Conservation (phyloP, 1,140 invertebrate genomes). For the Drosophila sulfurigaster region DNA sequence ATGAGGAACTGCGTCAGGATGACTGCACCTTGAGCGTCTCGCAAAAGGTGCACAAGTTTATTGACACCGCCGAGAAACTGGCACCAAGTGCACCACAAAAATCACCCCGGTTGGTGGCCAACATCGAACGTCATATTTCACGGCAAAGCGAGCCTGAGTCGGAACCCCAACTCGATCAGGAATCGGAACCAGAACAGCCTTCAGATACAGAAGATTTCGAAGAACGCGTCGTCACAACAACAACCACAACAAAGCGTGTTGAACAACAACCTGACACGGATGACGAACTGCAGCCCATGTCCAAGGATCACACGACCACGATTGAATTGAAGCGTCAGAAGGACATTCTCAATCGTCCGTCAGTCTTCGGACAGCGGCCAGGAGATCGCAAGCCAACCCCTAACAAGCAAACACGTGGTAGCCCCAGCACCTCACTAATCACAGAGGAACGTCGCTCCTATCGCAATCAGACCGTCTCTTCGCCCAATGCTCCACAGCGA, state of each 20-base stretch:
- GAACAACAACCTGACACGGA: conserved; percentile 35
- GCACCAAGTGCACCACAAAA: conserved; percentile 74
- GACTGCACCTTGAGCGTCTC: conserved; percentile 87
- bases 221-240: conserved; percentile 15
- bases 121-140: conserved; percentile 85
- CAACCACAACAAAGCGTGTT: conserved; percentile 3
- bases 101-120: conserved; percentile 83
- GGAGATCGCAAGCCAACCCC: conserved; percentile 33
- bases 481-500: conserved; percentile 11
- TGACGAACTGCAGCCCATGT: conserved; percentile 68
- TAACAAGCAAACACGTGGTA: conserved; percentile 14
- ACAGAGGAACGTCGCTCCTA: conserved; percentile 59
- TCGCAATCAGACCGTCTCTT: conserved; percentile 38
- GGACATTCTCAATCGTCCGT: conserved; percentile 86
- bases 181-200: conserved; percentile 51
- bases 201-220: conserved; percentile 25
- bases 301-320: conserved; percentile 68
- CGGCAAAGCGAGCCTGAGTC: conserved; percentile 70
- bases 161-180: conserved; percentile 49
- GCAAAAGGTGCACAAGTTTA: conserved; percentile 88
- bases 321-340: conserved; percentile 82
- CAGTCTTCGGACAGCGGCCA: conserved; percentile 73
- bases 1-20: conserved; percentile 86
- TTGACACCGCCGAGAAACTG: conserved; percentile 87
- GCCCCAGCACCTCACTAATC: conserved; percentile 49